Base-by-base conservation (phyloP, 92 coral and sea anemone species). In the Epizoanthus stellaris region DNA sequence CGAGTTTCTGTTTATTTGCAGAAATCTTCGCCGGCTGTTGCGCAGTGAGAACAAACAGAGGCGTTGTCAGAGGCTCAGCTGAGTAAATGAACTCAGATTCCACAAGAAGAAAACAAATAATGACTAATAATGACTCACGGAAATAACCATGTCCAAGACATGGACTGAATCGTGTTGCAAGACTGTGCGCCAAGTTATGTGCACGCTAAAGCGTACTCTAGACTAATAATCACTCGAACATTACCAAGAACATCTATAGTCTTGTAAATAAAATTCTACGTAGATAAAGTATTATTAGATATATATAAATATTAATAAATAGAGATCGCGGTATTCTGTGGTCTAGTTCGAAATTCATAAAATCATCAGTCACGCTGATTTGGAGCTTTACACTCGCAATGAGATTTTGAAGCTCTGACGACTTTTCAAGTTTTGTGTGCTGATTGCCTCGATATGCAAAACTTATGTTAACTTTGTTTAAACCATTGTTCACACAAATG, bases 401-500 rank as follows among this genome's bases (percentile, higher is more conserved):
- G 56, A 52, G 56, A 52, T 52, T 30, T 52, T 52, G 56, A 52
- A 52, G 52, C 52, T 45, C 56, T 52, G 56, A 52, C 14, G 3
- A 30, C 62, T 38, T 71, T 49, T 49, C 60, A 53, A 79, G 70
- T 21, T 20, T 43, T 77, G 54, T n/a, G 11, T 60, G 77, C 42
- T 58, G n/a, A 9, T 36, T 15, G 65, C 40, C 39, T 75, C 76
- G 75, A 75, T 90, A 90, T 90, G 93, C 90, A 82, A 81, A 86
- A 80, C 62, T 76, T 11, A 56, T 42, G 87, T 82, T 67, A 87
- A 67, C 85, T 87, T 82, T 80, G 85, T 85, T 80, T 62, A 91
- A 80, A 88, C 89, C 82, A 85, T 88, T 90, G 93, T 93, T 79
- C 76, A 20, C 15, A 42, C 10, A 16, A 30, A 61, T 79, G 45